A percentile compares a stretch with the other conserved stretches of the same genome.
Evolutionary conservation across 1,140 invertebrate species (phyloP).

Genomic region (Orchestia grillus): DNA sequence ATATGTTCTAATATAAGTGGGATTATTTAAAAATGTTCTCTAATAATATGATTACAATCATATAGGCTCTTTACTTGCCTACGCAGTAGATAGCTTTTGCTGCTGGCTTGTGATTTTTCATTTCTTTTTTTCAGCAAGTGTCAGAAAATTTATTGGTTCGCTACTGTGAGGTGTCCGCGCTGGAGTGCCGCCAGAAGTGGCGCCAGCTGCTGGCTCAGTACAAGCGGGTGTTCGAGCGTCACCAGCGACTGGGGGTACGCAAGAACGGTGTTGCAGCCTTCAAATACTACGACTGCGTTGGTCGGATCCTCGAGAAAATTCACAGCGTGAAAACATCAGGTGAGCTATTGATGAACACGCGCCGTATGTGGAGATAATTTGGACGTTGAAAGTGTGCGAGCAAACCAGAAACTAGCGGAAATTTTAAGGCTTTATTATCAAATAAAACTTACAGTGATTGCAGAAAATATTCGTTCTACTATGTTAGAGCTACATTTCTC

Average conservation of each 20-base stretch:
- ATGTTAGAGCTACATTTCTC: too few relatives aligned
- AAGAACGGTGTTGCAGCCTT: background rate
- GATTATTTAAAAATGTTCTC: too few relatives aligned
- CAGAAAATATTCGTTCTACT: too few relatives aligned
- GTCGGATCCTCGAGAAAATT: conserved; percentile 26
- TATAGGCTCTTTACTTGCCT: too few relatives aligned
- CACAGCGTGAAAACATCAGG: conserved; percentile 48
- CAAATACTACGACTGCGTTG: conserved; percentile 44
- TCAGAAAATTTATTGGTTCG: conserved; percentile 9
- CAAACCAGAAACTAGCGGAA: too few relatives aligned
- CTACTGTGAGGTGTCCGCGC: conserved; percentile 14
- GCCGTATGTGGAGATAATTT: background rate
- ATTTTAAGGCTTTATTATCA: background rate
- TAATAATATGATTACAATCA: too few relatives aligned
- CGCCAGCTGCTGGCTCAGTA: conserved; percentile 25
- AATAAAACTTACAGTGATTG: too few relatives aligned
- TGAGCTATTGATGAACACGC: background rate
- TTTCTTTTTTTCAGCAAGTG: background rate
- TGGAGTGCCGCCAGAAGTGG: conserved; percentile 45
- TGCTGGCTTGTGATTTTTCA: background rate
- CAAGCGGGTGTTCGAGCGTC: conserved; percentile 27
- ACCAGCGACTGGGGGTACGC: background rate
- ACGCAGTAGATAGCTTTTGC: background rate
- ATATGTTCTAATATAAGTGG: too few relatives aligned
- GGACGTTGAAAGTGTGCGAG: too few relatives aligned